Evolutionary conservation across 2,888 invertebrate species (phyloP), one percentile per base, ranked within the genome.

Genomic region (Colostygia pectinataria): DNA sequence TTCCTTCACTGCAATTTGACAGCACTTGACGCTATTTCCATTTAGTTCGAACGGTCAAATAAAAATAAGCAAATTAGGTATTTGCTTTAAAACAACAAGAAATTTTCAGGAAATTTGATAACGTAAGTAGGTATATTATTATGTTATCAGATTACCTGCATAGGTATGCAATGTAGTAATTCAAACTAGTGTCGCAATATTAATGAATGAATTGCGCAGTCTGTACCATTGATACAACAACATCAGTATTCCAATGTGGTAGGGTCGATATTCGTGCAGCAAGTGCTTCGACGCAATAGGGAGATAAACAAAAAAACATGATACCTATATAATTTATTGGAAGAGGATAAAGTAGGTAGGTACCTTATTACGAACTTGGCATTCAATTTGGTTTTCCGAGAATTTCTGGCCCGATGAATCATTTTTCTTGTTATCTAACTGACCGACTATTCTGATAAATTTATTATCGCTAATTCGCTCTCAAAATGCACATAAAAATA

Each of bases 261-360:
- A 49, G 10, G 32, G 42, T 37, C 13, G 8, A 38, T 14, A 23
- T 38, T 49, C 14, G 23, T 8, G 10, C 4, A 31, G 7, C 31
- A 8, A 31, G 8, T n/a, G n/a, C 15, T 41, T 27, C 40, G 41
- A 32, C 40, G 47, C 47, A 48, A 27, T 48, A 48, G 41, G 47
- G 39, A 14, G 23, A 29, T 36, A 23, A 43, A 36, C 28, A 29
- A 24, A 29, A 24, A 29, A 37, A 39, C 39, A 39, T 32, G 7
- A n/a, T 15, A 25, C 5, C 1, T 33, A 4, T 9, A 4, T 10
- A 10, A 0, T 15, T 24, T 33, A 38, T 28, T 39, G 33, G 6
- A 46, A 9, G n/a, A 24, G 14, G 39, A 39, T 39, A 29, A 29
- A 12, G 10, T 23, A 23, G 23, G 23, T 23, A 27, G 1, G 14